Conservation (phyloP, 2,888 invertebrate species). For the Scrobipalpa costella region DNA sequence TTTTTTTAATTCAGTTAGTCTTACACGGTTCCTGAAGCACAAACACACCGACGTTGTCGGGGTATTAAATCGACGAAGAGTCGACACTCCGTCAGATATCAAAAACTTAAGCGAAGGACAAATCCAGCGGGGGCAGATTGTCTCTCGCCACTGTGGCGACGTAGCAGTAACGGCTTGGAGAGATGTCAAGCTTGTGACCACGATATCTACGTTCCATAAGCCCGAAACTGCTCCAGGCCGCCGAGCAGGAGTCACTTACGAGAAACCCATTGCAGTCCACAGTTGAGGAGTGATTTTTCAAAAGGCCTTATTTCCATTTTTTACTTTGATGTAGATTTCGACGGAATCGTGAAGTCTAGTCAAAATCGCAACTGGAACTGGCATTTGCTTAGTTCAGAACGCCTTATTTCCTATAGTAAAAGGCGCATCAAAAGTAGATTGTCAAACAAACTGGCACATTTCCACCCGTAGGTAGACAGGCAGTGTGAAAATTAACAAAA, state of each 20-base stretch:
- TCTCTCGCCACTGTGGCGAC: conserved; percentile 20
- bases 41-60: conserved; percentile 31
- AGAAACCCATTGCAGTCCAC: conserved; percentile 14
- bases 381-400: no score
- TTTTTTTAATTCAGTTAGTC: conserved; percentile 30
- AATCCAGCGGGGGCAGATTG: conserved; percentile 26
- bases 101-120: conserved; percentile 25
- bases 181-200: no score
- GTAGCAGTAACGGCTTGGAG: conserved; percentile 10
- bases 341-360: no score
- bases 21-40: conserved; percentile 29
- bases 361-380: no score
- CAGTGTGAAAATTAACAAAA: no score
- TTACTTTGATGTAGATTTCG: no score
- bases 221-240: conserved; percentile 14
- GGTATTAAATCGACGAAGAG: conserved; percentile 29
- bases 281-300: no score
- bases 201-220: conserved; percentile 25
- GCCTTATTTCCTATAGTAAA: no score
- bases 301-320: no score
- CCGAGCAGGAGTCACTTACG: conserved; percentile 1
- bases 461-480: no score
- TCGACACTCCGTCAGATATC: conserved; percentile 26
- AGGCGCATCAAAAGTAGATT: no score
- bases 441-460: no score